Conservation (phyloP, 2,113 vertebrate species). For the Emberiza fucata region DNA sequence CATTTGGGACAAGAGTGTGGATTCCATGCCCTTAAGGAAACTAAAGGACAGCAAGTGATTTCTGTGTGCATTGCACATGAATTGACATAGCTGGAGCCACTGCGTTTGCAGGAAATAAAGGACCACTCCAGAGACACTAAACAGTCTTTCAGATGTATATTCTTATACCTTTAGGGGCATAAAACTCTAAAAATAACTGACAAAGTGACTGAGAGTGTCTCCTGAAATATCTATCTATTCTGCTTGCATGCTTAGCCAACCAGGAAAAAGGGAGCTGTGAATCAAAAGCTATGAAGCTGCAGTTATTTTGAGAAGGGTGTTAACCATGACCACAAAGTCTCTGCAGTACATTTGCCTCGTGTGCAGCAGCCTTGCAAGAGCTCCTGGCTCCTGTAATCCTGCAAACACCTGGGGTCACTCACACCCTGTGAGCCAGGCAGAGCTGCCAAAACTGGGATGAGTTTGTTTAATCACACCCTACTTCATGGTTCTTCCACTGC, state of each 20-base stretch:
- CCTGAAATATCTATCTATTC: not conserved
- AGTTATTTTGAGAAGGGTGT: not conserved
- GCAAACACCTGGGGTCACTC: not conserved
- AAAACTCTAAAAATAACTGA: not conserved
- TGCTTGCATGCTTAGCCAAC: not conserved
- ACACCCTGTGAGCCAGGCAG: fast-evolving
- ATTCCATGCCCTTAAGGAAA: not conserved
- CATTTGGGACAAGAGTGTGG: not conserved
- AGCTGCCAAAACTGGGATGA: not conserved
- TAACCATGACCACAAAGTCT: not conserved
- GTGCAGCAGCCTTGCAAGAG: not conserved
- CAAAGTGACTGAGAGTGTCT: not conserved
- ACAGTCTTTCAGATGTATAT: not conserved
- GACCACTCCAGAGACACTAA: not conserved
- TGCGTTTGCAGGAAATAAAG: not conserved
- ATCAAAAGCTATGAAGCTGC: not conserved
- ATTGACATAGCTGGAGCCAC: not conserved
- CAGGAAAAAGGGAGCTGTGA: not conserved
- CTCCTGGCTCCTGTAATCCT: not conserved
- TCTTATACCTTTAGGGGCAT: not conserved
- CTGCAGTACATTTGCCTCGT: fast-evolving
- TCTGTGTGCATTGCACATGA: not conserved
- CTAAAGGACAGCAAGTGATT: not conserved
- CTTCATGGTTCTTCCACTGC: not conserved
- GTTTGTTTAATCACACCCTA: not conserved